Evolutionary conservation across 2,797 vertebrate species (phyloP).

Genomic region (Percopsis omiscomaycus): DNA sequence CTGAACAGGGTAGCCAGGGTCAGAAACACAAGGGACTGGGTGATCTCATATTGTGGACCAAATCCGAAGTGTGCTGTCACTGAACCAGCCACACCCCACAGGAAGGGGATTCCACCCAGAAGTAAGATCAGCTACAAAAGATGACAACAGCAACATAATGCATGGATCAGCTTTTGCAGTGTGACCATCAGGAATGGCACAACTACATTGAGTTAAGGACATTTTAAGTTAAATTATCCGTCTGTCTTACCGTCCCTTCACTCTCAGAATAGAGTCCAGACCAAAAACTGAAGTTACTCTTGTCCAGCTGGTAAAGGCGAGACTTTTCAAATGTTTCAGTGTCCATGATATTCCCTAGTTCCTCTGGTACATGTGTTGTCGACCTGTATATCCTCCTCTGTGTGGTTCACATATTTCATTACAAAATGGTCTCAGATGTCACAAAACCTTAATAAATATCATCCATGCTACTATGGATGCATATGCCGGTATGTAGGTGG

Average conservation of each 20-base stretch:
- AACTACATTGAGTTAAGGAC: too few relatives aligned
- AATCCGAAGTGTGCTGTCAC: slow-evolving; percentile 83
- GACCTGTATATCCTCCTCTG: slow-evolving; percentile 90
- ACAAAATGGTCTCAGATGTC: too few relatives aligned
- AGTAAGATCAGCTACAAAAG: slow-evolving; percentile 88
- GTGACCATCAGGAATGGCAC: too few relatives aligned
- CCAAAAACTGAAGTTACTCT: slow-evolving; percentile 99
- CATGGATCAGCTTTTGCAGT: too few relatives aligned
- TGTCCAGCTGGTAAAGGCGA: slow-evolving; percentile 96
- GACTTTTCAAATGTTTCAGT: slow-evolving; percentile 97
- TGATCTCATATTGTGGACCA: slow-evolving; percentile 90
- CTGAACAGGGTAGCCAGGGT: slow-evolving; percentile 93
- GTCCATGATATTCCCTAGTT: slow-evolving; percentile 95
- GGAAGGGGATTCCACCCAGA: slow-evolving; percentile 92
- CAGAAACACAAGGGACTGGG: slow-evolving; percentile 90
- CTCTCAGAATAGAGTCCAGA: slow-evolving; percentile 95
- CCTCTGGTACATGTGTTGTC: slow-evolving; percentile 87
- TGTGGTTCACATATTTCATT: slow-evolving; percentile 48
- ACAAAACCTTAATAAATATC: too few relatives aligned
- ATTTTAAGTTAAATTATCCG: not conserved
- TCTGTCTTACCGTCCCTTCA: slow-evolving; percentile 89
- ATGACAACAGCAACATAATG: not conserved
- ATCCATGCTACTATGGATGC: too few relatives aligned
- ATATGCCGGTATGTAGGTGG: too few relatives aligned
- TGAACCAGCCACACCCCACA: slow-evolving; percentile 87